phyloP scores from a whole-genome alignment of 2,797 vertebrate genomes.

The Avahi laniger region DNA sequence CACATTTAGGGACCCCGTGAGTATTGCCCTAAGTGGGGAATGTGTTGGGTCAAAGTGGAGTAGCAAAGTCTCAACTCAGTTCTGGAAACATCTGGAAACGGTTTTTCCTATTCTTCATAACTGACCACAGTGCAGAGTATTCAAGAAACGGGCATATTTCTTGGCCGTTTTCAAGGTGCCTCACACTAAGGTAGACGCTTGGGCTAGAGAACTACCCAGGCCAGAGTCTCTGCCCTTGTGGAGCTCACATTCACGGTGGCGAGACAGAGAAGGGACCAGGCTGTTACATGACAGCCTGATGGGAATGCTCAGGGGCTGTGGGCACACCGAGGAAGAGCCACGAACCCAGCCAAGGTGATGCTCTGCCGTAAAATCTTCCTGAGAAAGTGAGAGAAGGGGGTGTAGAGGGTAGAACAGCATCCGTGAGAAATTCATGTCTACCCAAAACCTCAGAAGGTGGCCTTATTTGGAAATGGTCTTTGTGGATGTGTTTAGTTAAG shows the following conservation, averaged over 20 bases:
- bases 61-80: background rate
- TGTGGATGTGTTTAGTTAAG: background rate
- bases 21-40: background rate
- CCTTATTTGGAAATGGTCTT: background rate
- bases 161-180: background rate
- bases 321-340: background rate
- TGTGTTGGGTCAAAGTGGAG: background rate
- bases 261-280: background rate
- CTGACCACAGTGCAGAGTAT: background rate
- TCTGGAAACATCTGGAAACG: background rate
- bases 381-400: background rate
- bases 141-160: background rate
- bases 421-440: background rate
- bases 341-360: background rate
- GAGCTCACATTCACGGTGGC: background rate
- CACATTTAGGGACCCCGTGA: background rate
- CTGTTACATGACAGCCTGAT: accelerated
- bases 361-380: background rate
- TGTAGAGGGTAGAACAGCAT: background rate
- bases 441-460: background rate
- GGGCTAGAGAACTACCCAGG: background rate
- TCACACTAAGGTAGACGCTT: background rate
- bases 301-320: background rate
- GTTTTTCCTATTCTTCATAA: background rate
- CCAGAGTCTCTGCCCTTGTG: background rate